Percentiles rank a stretch among this genome's conserved stretches.
phyloP scores from a whole-genome alignment of 1,140 invertebrate genomes.

The Euura saliciscinereae region DNA sequence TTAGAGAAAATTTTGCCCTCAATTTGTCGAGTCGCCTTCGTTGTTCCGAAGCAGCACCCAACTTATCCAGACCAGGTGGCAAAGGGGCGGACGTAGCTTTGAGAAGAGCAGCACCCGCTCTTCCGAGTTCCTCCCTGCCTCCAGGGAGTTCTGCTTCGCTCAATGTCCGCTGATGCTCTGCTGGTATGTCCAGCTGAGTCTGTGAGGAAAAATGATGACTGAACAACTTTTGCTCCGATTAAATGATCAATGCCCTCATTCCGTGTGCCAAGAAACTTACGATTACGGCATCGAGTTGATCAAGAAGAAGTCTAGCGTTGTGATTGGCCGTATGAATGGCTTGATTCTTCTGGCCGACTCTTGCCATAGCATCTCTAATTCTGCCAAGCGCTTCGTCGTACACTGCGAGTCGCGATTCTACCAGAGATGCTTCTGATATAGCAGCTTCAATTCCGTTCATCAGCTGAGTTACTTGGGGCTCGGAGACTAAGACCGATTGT shows the following conservation, averaged over 20 bases:
- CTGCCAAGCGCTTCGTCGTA: conserved; percentile 83
- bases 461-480: conserved; percentile 81
- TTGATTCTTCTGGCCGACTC: conserved; percentile 92
- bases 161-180: conserved; percentile 72
- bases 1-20: conserved; percentile 82
- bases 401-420: conserved; percentile 74
- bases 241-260: not conserved
- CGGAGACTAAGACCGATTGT: conserved; percentile 83
- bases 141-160: conserved; percentile 74
- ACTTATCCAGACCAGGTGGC: conserved; percentile 59
- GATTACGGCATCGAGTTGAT: conserved; percentile 81
- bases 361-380: conserved; percentile 84
- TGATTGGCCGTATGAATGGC: conserved; percentile 85
- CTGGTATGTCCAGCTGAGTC: conserved; percentile 78
- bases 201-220: conserved; percentile 34
- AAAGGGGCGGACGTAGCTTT: conserved; percentile 69
- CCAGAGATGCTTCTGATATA: conserved; percentile 75
- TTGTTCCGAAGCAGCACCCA: conserved; percentile 88
- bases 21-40: conserved; percentile 84
- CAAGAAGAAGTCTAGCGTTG: conserved; percentile 81
- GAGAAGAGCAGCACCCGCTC: conserved; percentile 80
- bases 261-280: conserved; percentile 60
- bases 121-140: conserved; percentile 78
- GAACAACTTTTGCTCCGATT: not conserved
- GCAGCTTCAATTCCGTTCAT: conserved; percentile 86